Base-by-base conservation (phyloP, 2,113 vertebrate species). In the Progne subis region DNA sequence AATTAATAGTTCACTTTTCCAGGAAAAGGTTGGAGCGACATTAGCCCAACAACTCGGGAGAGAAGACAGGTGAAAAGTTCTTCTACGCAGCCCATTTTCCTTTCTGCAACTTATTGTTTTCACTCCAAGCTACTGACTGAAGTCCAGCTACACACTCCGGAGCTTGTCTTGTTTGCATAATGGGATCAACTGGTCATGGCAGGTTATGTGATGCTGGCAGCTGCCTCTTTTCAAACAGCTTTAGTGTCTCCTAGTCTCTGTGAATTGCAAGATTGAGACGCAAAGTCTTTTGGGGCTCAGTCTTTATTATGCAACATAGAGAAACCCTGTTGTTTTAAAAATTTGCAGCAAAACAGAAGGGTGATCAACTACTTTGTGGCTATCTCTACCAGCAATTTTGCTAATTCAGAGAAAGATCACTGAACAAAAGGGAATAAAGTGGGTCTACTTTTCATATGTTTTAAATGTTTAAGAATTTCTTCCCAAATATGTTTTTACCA, bases 111-210 rank as follows among this genome's bases (percentile, higher is more conserved):
- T 44, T 64, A 41, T 17, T 61, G 31, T 55, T 77, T 39, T 46
- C 49, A 49, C 79, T 74, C 63, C 85, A 78, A 93, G 53, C 59
- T 69, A 71, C 39, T 55, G 69, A 75, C 93, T 92, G 86, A 95
- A 92, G 47, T 63, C n/a, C 60, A 89, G 78, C n/a, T 47, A 6
- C 31, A 60, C 4, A n/a, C 83, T 72, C 56, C 32, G 55, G 53
- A 94, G 81, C 63, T 67, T 53, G 55, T 47, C 88, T 85, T 82
- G 82, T 91, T 92, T 91, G 91, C 86, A 91, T 89, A 94, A 96
- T 88, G 76, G 82, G 71, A 94, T 91, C 90, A 96, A 91, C 87
- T 96, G 92, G 88, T 93, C 88, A 77, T 86, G 72, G 92, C 83
- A 95, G 86, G 94, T 93, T 92, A 86, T 74, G 71, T 76, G 84